Evolutionary conservation across 2,113 vertebrate species (phyloP).

Genomic region (Peromyscus leucopus): DNA sequence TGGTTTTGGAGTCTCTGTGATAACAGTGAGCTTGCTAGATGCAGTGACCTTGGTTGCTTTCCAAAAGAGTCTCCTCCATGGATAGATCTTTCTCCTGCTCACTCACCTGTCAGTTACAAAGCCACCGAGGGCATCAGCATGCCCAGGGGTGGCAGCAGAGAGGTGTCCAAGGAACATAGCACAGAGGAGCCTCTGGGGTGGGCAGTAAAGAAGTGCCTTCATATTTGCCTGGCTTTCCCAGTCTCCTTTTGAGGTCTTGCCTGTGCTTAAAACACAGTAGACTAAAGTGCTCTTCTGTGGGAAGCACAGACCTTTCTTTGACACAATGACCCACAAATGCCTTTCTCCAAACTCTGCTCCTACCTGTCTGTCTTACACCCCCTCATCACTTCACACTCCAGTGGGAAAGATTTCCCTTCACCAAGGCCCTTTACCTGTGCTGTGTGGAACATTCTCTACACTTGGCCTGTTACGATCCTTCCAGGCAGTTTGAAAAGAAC

Average conservation of each 20-base stretch:
- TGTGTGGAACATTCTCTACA: accelerated
- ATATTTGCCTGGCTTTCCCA: too few species aligned
- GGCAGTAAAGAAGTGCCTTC: too few species aligned
- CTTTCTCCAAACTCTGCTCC: accelerated
- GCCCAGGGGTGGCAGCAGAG: too few species aligned
- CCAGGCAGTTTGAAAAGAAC: neutral
- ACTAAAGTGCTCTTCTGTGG: accelerated
- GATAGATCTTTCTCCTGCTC: accelerated
- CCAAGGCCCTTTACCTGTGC: accelerated
- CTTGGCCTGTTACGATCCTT: neutral
- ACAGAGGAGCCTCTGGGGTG: neutral
- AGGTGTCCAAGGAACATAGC: neutral
- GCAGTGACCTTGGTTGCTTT: accelerated
- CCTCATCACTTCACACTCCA: accelerated
- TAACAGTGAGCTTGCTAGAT: too few species aligned
- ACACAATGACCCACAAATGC: accelerated
- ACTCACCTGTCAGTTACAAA: too few species aligned
- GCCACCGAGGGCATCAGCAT: neutral
- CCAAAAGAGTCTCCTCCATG: accelerated
- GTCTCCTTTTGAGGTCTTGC: neutral
- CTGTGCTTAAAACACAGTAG: accelerated
- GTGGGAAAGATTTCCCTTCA: neutral
- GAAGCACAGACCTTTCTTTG: neutral
- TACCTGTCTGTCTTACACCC: accelerated
- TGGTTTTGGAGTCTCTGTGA: accelerated